These are phyloP conservation scores for Parazoanthus darwini DNA, from an alignment of 92 coral and sea anemone genomes.

Conservation along the genomic window DNA sequence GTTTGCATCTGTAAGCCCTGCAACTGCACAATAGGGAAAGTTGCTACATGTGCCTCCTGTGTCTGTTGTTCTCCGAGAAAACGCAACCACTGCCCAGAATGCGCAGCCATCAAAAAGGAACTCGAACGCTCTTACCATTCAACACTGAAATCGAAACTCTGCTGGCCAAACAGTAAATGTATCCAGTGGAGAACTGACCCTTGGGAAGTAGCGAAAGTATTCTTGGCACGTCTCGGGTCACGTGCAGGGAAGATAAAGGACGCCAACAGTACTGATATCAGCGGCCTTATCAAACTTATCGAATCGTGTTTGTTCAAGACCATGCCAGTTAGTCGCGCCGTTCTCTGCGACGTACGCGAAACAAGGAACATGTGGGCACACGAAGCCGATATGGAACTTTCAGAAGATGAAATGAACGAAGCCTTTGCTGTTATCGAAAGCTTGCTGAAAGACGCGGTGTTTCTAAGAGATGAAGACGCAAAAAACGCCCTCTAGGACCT, in stretches of 20 bases:
- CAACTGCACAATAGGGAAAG: not conserved
- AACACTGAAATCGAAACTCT: no score
- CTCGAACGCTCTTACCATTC: not conserved
- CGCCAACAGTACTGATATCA: constrained; percentile 3
- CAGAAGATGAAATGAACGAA: not conserved
- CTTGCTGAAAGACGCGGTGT: not conserved
- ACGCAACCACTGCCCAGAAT: not conserved
- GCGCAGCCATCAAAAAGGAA: not conserved
- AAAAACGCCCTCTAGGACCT: not conserved
- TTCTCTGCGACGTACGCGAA: not conserved
- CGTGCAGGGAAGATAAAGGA: not conserved
- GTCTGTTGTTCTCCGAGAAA: not conserved
- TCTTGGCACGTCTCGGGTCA: not conserved
- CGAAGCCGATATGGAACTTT: not conserved
- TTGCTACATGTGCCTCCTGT: not conserved
- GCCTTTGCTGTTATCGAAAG: not conserved
- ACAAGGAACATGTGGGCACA: constrained; percentile 11
- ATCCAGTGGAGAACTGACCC: not conserved
- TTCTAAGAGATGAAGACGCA: not conserved
- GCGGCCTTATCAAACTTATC: not conserved
- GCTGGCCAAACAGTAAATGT: not conserved
- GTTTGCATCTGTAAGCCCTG: not conserved
- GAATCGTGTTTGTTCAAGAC: not conserved
- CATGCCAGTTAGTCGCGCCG: not conserved
- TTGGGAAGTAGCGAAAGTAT: constrained; percentile 16